Base-by-base conservation (phyloP, 2,888 invertebrate genomes). In the Eupeodes latifasciatus region DNA sequence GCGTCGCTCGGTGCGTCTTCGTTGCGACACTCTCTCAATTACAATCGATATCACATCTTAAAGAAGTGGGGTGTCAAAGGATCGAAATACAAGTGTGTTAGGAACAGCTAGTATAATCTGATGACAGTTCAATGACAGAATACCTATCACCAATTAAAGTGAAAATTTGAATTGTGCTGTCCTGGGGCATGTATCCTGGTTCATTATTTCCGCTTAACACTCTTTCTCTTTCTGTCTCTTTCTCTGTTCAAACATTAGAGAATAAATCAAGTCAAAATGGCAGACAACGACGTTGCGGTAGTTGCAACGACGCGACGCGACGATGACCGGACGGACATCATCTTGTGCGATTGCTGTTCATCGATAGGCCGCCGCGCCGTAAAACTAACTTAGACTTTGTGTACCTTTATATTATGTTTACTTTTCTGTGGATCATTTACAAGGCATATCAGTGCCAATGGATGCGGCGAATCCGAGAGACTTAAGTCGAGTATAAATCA, bases 231-330 rank as follows among this genome's bases (percentile, higher is more conserved):
- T 44, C 47, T 49, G 27, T 19, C 49, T 40, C 1, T 40, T 40
- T 44, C 44, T 9, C 57, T 44, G 27, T 49, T 47, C 19, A 27
- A 72, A n/a, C 47, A 72, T 79, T 79, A 69, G 84, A 71, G 80
- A 64, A 87, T 87, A 87, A 87, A 87, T 87, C 83, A 87, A 87
- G 61, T 77, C 83, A 59, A 84, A 62, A 69, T 64, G 74, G 57
- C 62, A 34, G 16, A 19, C 40, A 10, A 16, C 62, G 16, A 62
- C 27, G 19, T 27, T 27, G 27, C 27, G 27, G 27, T 27, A 27
- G 27, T 27, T 27, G 9, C 36, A 14, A 12, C 49, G 49, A 49
- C 7, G 14, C 49, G 49, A 49, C 12, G 49, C 57, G 19, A 57
- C 57, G 11, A 57, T 12, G 6, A n/a, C 62, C 57, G 57, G 19